phyloP scores from a whole-genome alignment of 2,113 vertebrate genomes.

The Struthidea cinerea region DNA sequence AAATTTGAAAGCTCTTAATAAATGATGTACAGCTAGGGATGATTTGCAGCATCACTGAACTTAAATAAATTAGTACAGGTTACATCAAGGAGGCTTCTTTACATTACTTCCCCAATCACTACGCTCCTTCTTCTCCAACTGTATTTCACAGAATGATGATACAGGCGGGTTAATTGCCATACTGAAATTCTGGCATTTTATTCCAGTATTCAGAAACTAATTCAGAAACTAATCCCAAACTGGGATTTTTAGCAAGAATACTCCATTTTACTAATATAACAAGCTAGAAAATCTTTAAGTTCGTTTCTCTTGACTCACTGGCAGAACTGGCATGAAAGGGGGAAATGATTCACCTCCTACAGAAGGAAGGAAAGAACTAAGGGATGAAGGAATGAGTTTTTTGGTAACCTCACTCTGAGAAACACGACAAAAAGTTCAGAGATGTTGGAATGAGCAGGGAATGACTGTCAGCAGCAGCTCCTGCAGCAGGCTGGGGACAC shows the following conservation, averaged over 20 bases:
- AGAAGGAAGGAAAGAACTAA: background rate
- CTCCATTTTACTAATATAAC: background rate
- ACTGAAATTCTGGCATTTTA: background rate
- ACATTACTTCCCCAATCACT: background rate
- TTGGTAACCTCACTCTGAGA: background rate
- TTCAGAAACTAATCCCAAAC: background rate
- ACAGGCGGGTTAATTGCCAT: background rate
- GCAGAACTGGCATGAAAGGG: background rate
- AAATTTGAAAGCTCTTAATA: conserved; percentile 14
- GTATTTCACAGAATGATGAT: background rate
- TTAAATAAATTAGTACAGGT: background rate
- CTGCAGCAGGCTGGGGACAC: background rate
- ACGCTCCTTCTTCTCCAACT: background rate
- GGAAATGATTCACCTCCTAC: background rate
- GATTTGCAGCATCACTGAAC: conserved; percentile 1
- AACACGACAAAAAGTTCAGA: background rate
- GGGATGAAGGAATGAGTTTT: background rate
- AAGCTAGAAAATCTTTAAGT: background rate
- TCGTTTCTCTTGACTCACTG: background rate
- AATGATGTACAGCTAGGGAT: background rate
- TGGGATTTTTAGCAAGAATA: background rate
- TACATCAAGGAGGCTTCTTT: background rate
- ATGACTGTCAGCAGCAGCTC: background rate
- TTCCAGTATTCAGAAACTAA: background rate
- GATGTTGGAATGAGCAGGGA: background rate